Percentiles rank a stretch among this genome's conserved stretches.
Conservation (phyloP, 2,113 vertebrate genomes). For the Oryzias javanicus region DNA sequence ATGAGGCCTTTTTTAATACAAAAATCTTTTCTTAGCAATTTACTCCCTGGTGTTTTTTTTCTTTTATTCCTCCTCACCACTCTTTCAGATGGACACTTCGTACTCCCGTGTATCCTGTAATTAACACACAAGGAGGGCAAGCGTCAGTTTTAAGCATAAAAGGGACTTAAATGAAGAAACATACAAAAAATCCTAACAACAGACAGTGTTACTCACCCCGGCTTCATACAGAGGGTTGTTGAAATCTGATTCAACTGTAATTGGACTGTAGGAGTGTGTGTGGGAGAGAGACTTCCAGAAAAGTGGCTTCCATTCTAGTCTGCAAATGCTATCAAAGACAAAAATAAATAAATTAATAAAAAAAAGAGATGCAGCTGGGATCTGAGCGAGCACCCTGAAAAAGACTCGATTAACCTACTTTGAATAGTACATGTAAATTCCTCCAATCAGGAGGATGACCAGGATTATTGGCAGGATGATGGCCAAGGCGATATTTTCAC, state of each 20-base stretch:
- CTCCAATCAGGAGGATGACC: slow-evolving; percentile 89
- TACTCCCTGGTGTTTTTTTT: slow-evolving; percentile 23
- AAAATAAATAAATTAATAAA: not conserved
- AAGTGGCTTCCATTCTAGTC: slow-evolving; percentile 88
- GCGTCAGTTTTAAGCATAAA: not conserved
- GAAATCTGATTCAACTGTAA: slow-evolving; percentile 91
- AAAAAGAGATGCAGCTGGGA: not conserved
- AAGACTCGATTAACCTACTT: slow-evolving; percentile 77
- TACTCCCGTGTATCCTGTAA: slow-evolving; percentile 88
- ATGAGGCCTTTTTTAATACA: slow-evolving; percentile 44
- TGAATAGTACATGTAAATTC: slow-evolving; percentile 92
- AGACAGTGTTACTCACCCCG: slow-evolving; percentile 76
- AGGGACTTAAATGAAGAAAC: not conserved
- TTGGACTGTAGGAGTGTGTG: slow-evolving; percentile 91
- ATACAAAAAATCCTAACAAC: not conserved
- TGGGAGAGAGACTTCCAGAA: slow-evolving; percentile 89
- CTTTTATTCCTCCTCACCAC: slow-evolving; percentile 34
- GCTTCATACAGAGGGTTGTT: slow-evolving; percentile 95
- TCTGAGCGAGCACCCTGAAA: not conserved
- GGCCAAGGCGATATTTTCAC: slow-evolving; percentile 89
- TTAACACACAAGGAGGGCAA: slow-evolving; percentile 1
- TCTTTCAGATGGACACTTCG: slow-evolving; percentile 85
- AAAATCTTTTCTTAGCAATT: slow-evolving; percentile 37
- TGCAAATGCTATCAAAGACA: slow-evolving; percentile 69
- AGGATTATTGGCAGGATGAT: slow-evolving; percentile 89